phyloP scores from a whole-genome alignment of 2,797 vertebrate species.

The Argyrosomus regius region DNA sequence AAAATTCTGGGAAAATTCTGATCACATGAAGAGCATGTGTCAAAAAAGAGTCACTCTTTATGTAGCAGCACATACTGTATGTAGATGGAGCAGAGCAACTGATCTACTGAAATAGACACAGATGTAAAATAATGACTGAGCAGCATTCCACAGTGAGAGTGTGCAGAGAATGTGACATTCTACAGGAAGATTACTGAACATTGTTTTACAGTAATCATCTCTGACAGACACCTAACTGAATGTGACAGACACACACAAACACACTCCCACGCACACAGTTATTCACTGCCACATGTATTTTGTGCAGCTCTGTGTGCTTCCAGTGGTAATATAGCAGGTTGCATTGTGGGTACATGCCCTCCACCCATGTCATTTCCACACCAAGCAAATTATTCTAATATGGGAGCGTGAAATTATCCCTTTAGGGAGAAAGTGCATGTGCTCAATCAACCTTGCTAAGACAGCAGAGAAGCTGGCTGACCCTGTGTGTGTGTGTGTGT shows the following conservation, averaged over 20 bases:
- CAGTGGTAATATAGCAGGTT: slow-evolving; percentile 54
- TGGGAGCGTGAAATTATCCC: slow-evolving; percentile 72
- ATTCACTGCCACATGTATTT: slow-evolving; percentile 13
- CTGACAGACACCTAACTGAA: slow-evolving; percentile 11
- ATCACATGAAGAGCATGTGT: not conserved
- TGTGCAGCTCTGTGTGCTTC: slow-evolving; percentile 25
- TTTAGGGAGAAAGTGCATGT: slow-evolving; percentile 57
- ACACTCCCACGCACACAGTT: not conserved
- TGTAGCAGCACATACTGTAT: too few species aligned
- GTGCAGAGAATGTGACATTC: not conserved
- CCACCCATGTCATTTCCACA: slow-evolving; percentile 69
- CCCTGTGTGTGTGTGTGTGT: slow-evolving; percentile 27
- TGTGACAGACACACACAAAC: not conserved
- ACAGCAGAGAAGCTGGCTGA: slow-evolving; percentile 45
- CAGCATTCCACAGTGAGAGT: not conserved
- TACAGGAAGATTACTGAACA: not conserved
- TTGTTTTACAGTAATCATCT: not conserved
- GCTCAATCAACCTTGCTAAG: slow-evolving; percentile 65
- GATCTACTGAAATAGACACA: not conserved
- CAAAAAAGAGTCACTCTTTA: too few species aligned
- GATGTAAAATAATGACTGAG: not conserved
- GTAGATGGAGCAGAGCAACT: too few species aligned
- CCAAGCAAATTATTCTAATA: slow-evolving; percentile 72
- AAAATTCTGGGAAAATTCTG: too few species aligned
- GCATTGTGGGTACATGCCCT: slow-evolving; percentile 64